Evolutionary conservation across 2,113 vertebrate species (phyloP), one percentile per base, ranked within the genome.

Genomic region (Serilophus lunatus): DNA sequence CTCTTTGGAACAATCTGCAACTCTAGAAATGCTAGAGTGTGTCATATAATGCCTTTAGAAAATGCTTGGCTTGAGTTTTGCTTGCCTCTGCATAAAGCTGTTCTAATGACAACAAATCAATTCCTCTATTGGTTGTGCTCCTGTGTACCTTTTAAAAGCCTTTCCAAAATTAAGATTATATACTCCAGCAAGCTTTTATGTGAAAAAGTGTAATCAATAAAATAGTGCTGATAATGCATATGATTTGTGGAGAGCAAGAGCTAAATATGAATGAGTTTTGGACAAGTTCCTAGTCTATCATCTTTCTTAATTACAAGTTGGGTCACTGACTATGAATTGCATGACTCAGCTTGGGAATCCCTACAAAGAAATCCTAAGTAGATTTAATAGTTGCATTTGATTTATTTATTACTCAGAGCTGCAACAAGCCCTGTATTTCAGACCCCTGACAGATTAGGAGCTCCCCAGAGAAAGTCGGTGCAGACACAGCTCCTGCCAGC

Each of bases 231-330:
- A 80, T 81, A 63, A 80, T 0, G 26, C 56, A 59, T 7, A 49
- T 22, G 15, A 88, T 59, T 64, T 87, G 49, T 65, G 35, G 69
- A 35, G 56, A 50, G 35, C 1, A 25, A 61, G 36, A 92, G 80
- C 83, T 65, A 91, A 92, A 80, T 63, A 71, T 35, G 44, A 94
- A 92, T 92, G 93, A 56, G 64, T 56, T 88, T 45, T 95, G 93
- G 94, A 91, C 44, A 76, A 80, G 75, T 77, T 95, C 89, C 53
- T 5, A 95, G 90, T 72, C 74, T 66, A 69, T 94, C 94, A 95
- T 77, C 89, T 85, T 53, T 45, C 64, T 65, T 89, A 86, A 95
- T 92, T 86, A 82, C 56, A 80, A 88, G 45, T 54, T 90, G 54
- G 91, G 91, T 84, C 93, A 74, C 35, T 51, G 65, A 66, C 90